Percentiles rank a stretch among this genome's conserved stretches.
phyloP scores from a whole-genome alignment of 2,797 vertebrate species.

The Chiroxiphia lanceolata region DNA sequence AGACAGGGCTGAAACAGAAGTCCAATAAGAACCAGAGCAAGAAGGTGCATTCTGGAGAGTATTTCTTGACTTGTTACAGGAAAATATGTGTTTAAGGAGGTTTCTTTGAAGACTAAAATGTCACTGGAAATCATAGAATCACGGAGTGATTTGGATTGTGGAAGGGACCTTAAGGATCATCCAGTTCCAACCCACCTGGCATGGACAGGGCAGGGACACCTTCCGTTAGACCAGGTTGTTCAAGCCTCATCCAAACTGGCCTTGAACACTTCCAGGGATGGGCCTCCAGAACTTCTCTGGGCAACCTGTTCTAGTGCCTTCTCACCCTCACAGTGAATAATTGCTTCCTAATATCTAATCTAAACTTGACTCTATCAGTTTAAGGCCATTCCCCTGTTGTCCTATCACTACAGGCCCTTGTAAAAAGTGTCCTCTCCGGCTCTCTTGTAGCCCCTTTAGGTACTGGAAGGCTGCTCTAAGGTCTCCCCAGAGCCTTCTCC shows the following conservation, averaged over 20 bases:
- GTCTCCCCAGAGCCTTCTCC: background rate
- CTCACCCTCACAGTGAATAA: background rate
- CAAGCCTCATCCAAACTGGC: background rate
- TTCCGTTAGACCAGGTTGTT: background rate
- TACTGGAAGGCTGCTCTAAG: background rate
- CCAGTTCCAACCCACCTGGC: background rate
- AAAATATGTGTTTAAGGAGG: background rate
- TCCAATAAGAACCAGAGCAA: background rate
- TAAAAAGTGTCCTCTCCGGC: background rate
- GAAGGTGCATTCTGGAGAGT: background rate
- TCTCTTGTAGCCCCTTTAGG: background rate
- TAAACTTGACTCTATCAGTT: background rate
- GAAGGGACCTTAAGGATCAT: background rate
- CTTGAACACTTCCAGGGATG: background rate
- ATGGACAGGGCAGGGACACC: background rate
- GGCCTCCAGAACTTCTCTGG: background rate
- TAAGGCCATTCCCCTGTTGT: no score
- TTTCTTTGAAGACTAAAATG: background rate
- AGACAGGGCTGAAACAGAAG: background rate
- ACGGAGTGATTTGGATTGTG: background rate
- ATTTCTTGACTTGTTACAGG: background rate
- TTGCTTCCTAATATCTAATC: background rate
- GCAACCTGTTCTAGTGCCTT: background rate
- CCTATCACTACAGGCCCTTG: background rate
- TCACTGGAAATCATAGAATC: background rate